phyloP scores from a whole-genome alignment of 2,888 invertebrate genomes.

The Dyspetes luteomarginatus region DNA sequence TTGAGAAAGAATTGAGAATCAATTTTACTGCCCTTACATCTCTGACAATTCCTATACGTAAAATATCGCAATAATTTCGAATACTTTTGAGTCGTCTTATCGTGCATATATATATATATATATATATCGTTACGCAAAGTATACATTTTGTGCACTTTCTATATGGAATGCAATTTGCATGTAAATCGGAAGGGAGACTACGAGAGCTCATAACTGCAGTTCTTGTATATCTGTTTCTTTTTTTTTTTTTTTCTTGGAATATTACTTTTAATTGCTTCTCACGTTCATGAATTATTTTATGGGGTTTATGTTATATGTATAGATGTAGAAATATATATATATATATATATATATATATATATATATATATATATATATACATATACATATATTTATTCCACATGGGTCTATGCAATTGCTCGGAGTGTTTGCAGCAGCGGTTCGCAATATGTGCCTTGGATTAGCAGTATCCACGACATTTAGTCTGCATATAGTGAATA shows the following conservation, averaged over 20 bases:
- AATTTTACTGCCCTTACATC: too few species aligned
- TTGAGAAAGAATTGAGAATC: too few species aligned
- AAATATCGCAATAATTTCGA: too few species aligned
- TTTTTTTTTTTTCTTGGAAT: constrained; percentile 29
- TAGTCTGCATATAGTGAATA: constrained; percentile 19
- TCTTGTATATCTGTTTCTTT: constrained; percentile 24
- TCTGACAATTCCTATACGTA: too few species aligned
- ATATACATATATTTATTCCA: too few species aligned
- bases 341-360: background rate
- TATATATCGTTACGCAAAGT: too few species aligned
- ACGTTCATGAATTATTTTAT: constrained; percentile 42
- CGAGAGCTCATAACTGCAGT: constrained; percentile 46
- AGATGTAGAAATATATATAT: too few species aligned
- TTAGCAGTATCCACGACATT: constrained; percentile 51
- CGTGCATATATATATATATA: too few species aligned
- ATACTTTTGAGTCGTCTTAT: too few species aligned
- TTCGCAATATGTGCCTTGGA: constrained; percentile 49
- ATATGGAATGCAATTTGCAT: constrained; percentile 50
- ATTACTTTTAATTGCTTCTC: constrained; percentile 50
- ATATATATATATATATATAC: background rate
- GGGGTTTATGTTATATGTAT: background rate
- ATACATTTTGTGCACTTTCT: constrained; percentile 10
- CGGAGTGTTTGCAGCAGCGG: constrained; percentile 42
- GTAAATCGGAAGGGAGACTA: constrained; percentile 43
- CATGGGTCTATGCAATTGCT: constrained; percentile 20